These are phyloP conservation scores for Drosophila melanica DNA, from an alignment of 1,140 invertebrate species.

Conservation along the genomic window DNA sequence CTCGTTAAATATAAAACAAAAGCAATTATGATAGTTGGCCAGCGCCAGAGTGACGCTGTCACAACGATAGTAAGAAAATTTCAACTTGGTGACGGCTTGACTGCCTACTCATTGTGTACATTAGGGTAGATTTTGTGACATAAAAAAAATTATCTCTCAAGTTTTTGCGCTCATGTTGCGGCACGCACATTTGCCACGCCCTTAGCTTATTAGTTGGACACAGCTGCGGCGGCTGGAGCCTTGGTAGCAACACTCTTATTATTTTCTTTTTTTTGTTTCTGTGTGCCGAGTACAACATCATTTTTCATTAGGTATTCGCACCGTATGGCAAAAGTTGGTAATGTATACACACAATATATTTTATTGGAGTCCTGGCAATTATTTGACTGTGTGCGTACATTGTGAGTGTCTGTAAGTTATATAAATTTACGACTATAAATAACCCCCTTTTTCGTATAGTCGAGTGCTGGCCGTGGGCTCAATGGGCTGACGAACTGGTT, in stretches of 20 bases:
- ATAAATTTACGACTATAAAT: conserved; percentile 71
- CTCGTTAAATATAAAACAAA: not conserved
- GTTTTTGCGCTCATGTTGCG: conserved; percentile 47
- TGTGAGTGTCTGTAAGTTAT: conserved; percentile 29
- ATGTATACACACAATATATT: conserved; percentile 50
- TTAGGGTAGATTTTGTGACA: conserved; percentile 57
- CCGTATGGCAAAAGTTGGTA: conserved; percentile 54
- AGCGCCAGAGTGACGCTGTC: not conserved
- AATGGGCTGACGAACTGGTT: conserved; percentile 59
- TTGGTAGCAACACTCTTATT: not conserved
- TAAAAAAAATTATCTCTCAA: conserved; percentile 67
- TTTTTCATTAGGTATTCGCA: conserved; percentile 77
- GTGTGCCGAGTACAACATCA: conserved; percentile 37
- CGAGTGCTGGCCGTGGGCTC: conserved; percentile 29
- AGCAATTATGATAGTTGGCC: not conserved
- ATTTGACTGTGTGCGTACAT: conserved; percentile 39
- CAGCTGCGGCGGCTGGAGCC: conserved; percentile 49
- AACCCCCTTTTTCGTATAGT: conserved; percentile 8
- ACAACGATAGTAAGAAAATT: not conserved
- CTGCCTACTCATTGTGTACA: conserved; percentile 11
- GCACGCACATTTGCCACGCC: conserved; percentile 36
- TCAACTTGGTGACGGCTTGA: not conserved
- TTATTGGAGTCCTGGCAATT: conserved; percentile 66
- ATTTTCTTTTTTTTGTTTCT: conserved; percentile 1
- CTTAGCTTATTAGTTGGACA: conserved; percentile 62